phyloP scores from a whole-genome alignment of 2,797 vertebrate species.

The Menidia menidia region DNA sequence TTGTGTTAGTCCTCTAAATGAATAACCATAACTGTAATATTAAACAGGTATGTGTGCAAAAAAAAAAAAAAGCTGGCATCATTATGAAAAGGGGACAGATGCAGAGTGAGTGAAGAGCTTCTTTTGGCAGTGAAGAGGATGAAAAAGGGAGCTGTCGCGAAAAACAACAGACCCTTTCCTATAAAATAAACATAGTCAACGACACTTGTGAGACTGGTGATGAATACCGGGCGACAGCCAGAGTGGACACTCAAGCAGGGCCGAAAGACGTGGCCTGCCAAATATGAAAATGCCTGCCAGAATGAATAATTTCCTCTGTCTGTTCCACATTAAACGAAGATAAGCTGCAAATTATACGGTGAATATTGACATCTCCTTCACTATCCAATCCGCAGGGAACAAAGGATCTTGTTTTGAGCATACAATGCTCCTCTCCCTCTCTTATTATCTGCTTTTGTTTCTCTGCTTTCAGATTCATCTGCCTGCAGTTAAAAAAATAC shows the following conservation, averaged over 20 bases:
- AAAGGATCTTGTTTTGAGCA: slow-evolving; percentile 10
- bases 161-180: slow-evolving; percentile 30
- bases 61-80: neutral
- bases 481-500: too few species aligned
- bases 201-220: slow-evolving; percentile 28
- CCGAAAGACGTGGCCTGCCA: slow-evolving; percentile 11
- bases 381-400: slow-evolving; percentile 5
- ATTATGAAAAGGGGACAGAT: slow-evolving; percentile 3
- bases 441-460: slow-evolving; percentile 14
- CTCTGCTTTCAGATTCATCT: neutral
- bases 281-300: slow-evolving; percentile 35
- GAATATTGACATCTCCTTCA: slow-evolving; percentile 15
- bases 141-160: slow-evolving; percentile 3
- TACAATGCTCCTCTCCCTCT: slow-evolving; percentile 12
- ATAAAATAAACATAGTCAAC: slow-evolving; percentile 11
- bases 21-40: neutral
- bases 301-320: slow-evolving; percentile 17
- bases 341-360: slow-evolving; percentile 43
- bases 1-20: neutral
- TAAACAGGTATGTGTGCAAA: slow-evolving; percentile 25
- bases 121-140: slow-evolving; percentile 32
- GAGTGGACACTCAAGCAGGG: slow-evolving; percentile 30
- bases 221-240: slow-evolving; percentile 44
- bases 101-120: slow-evolving; percentile 45
- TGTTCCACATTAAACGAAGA: slow-evolving; percentile 22